Conservation (phyloP, 1,140 invertebrate genomes). For the Elymnias hypermnestra region DNA sequence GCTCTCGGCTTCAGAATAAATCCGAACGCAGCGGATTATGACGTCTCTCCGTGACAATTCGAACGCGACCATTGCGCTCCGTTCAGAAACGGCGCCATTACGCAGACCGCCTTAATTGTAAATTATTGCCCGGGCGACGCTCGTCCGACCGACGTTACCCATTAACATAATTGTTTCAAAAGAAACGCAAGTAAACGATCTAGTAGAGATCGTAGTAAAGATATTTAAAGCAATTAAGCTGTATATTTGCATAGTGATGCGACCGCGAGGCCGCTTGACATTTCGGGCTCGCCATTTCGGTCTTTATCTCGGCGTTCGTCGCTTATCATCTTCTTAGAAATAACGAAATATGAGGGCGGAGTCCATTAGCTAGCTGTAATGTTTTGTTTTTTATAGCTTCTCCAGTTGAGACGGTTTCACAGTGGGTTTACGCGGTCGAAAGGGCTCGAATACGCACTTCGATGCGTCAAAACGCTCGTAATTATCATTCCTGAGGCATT, state of each 20-base stretch:
- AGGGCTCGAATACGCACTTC: slow-evolving; percentile 33
- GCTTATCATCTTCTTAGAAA: slow-evolving; percentile 59
- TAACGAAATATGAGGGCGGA: slow-evolving; percentile 32
- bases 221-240: slow-evolving; percentile 60
- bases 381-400: slow-evolving; percentile 45
- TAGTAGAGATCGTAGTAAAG: slow-evolving; percentile 56
- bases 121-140: slow-evolving; percentile 46
- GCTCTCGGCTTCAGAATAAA: slow-evolving; percentile 38
- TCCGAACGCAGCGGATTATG: slow-evolving; percentile 58
- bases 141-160: slow-evolving; percentile 31
- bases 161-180: slow-evolving; percentile 72
- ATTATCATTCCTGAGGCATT: slow-evolving; percentile 49
- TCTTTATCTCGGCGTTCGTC: slow-evolving; percentile 34
- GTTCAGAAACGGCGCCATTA: slow-evolving; percentile 36
- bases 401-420: slow-evolving; percentile 34
- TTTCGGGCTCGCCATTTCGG: slow-evolving; percentile 50
- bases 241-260: slow-evolving; percentile 64
- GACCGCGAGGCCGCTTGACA: slow-evolving; percentile 39
- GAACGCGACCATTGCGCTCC: slow-evolving; percentile 42
- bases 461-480: slow-evolving; percentile 42
- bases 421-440: slow-evolving; percentile 25
- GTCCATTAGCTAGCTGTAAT: slow-evolving; percentile 46
- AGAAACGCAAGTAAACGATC: slow-evolving; percentile 59
- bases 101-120: slow-evolving; percentile 53
- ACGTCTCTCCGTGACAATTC: slow-evolving; percentile 49